phyloP scores from a whole-genome alignment of 2,888 invertebrate species.

The Altica lythri region DNA sequence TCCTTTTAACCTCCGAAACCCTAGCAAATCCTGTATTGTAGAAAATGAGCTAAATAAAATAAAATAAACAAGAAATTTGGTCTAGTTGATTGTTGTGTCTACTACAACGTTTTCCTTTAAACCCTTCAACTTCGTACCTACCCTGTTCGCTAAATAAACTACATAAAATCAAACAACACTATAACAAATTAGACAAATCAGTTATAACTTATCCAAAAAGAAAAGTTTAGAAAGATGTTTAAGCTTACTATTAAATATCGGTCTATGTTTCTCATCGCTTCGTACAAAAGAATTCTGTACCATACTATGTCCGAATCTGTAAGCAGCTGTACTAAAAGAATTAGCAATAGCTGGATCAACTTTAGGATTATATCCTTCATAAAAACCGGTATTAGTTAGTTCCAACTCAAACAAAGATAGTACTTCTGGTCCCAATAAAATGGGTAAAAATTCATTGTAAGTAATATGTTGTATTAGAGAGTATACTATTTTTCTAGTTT shows the following conservation, averaged over 20 bases:
- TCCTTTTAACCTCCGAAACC: no score
- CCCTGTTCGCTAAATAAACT: no score
- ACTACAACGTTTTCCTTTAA: no score
- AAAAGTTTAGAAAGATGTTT: background rate
- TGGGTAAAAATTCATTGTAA: constrained; percentile 80
- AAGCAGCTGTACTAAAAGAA: constrained; percentile 81
- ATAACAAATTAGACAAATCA: no score
- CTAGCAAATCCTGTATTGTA: no score
- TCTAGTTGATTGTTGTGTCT: no score
- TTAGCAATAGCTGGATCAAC: constrained; percentile 78
- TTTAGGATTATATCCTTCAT: constrained; percentile 69
- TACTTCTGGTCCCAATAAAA: constrained; percentile 74
- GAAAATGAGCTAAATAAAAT: no score
- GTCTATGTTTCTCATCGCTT: constrained; percentile 70
- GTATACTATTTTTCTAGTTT: constrained; percentile 79
- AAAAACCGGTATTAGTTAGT: constrained; percentile 70
- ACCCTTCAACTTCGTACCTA: no score
- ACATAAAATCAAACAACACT: no score
- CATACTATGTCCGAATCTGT: constrained; percentile 85
- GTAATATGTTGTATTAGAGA: constrained; percentile 85
- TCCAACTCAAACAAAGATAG: constrained; percentile 77
- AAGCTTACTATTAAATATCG: constrained; percentile 72
- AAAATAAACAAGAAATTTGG: no score
- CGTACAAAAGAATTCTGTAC: constrained; percentile 79
- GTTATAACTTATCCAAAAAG: no score